These are phyloP conservation scores for Cephalopholis sonnerati DNA, from an alignment of 2,113 vertebrate genomes.

Conservation along the genomic window DNA sequence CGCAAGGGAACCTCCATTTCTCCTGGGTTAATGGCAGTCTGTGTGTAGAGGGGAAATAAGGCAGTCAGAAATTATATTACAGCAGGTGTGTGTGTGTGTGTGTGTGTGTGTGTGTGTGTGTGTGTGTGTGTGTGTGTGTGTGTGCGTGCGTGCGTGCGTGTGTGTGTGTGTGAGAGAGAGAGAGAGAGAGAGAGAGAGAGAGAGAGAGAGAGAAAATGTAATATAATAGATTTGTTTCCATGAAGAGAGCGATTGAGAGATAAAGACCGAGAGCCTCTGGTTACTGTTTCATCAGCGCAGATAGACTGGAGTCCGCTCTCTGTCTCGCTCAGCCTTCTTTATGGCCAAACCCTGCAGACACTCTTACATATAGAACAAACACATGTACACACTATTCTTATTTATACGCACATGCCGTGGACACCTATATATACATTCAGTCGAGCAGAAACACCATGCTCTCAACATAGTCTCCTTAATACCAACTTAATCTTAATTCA, in stretches of 20 bases:
- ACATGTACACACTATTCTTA: neutral
- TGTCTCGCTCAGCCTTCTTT: constrained; percentile 9
- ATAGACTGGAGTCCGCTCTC: constrained; percentile 27
- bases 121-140: neutral
- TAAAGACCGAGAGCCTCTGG: constrained; percentile 51
- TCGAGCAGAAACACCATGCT: neutral
- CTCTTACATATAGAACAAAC: neutral
- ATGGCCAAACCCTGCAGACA: constrained; percentile 17
- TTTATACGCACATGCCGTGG: neutral
- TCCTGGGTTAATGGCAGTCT: constrained; percentile 20
- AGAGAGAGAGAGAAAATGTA: constrained; percentile 32
- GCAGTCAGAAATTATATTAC: constrained; percentile 35
- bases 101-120: neutral
- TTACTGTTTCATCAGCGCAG: constrained; percentile 55
- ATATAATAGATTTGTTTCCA: constrained; percentile 68
- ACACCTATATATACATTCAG: neutral
- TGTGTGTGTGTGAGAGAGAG: neutral
- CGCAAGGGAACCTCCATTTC: constrained; percentile 20
- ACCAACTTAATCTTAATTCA: constrained; percentile 1
- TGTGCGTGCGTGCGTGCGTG: neutral
- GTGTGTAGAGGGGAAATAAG: constrained; percentile 33
- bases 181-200: neutral
- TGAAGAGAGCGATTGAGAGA: constrained; percentile 36
- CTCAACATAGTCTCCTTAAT: neutral
- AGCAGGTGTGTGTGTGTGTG: neutral